Evolutionary conservation across 1,140 invertebrate species (phyloP), one percentile per base, ranked within the genome.

Genomic region (Drosophila kikkawai): DNA sequence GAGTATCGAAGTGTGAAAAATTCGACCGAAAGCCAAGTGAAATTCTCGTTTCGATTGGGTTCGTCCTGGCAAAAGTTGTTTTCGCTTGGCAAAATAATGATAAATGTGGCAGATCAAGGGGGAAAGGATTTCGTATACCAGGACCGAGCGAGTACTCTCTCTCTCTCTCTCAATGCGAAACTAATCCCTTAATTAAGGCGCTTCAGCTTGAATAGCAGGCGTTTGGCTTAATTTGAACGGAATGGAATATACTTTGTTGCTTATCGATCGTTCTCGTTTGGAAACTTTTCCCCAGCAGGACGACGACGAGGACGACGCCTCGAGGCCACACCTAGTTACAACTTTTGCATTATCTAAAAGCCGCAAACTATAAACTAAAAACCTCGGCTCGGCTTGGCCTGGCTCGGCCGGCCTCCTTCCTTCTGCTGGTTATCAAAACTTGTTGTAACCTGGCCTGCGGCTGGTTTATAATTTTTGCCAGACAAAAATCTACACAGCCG

Each of bases 301-400:
- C 15, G n/a, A 44, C n/a, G 73, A 64, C 45, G 58, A 50, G 48
- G 48, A 51, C 48, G 48, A 58, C 77, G 84, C 84, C 84, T 78
- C 37, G 55, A 78, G 85, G 84, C 78, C 74, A 59, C 80, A 88
- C 78, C 84, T 90, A 88, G 85, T 90, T 88, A 81, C 74, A 88
- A 88, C 80, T 88, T 88, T 88, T 75, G 81, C 78, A 88, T 88
- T 88, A 88, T 88, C 84, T 81, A 71, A 87, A 81, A 90, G 76
- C 82, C 85, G 69, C 80, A 88, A 88, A 88, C 84, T 90, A 90
- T 88, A 84, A 90, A 88, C 80, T 88, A 80, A 85, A 84, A 83
- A 78, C 55, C 57, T 41, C 50, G 47, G 7, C 13, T 26, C 13
- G 47, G 1, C 47, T n/a, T 2, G 26, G 12, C 19, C 11, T 29